Evolutionary conservation across 2,797 vertebrate species (phyloP).

Genomic region (Siniperca undulata): DNA sequence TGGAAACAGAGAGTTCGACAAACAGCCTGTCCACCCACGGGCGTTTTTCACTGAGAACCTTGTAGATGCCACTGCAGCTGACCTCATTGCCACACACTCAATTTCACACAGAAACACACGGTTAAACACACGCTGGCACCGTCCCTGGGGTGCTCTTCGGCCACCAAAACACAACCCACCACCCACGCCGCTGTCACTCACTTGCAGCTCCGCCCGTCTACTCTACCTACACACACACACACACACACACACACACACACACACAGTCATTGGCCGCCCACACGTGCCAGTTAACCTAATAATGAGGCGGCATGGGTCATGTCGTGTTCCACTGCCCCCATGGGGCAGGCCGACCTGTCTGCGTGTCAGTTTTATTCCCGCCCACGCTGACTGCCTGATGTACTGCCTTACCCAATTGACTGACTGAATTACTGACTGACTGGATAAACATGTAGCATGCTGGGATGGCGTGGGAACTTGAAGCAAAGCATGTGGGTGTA

Average conservation of each 20-base stretch:
- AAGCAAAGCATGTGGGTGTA: constrained; percentile 35
- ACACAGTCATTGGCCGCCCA: constrained; percentile 67
- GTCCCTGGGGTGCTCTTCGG: constrained; percentile 38
- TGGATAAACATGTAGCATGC: constrained; percentile 63
- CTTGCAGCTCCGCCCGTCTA: constrained; percentile 57
- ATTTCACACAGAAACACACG: constrained; percentile 41
- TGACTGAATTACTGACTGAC: constrained; percentile 70
- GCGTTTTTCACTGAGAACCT: constrained; percentile 25
- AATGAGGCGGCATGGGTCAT: constrained; percentile 70
- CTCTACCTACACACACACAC: constrained; percentile 51
- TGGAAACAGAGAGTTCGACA: constrained; percentile 77
- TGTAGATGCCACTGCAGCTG: constrained; percentile 33
- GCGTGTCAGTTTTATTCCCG: constrained; percentile 48
- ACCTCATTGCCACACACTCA: constrained; percentile 43
- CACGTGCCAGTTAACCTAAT: constrained; percentile 77
- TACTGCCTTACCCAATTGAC: constrained; percentile 73
- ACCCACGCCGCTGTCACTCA: constrained; percentile 77
- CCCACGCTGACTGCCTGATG: constrained; percentile 74
- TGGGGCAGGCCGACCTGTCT: constrained; percentile 57
- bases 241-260: constrained; percentile 18
- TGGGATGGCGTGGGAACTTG: constrained; percentile 76
- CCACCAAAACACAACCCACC: constrained; percentile 49
- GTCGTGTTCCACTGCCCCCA: constrained; percentile 52
- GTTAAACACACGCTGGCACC: constrained; percentile 48
- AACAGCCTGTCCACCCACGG: constrained; percentile 82